Evolutionary conservation across 2,888 invertebrate genomes (phyloP), one percentile per base, ranked within the genome.

Genomic region (Chesias legatella): DNA sequence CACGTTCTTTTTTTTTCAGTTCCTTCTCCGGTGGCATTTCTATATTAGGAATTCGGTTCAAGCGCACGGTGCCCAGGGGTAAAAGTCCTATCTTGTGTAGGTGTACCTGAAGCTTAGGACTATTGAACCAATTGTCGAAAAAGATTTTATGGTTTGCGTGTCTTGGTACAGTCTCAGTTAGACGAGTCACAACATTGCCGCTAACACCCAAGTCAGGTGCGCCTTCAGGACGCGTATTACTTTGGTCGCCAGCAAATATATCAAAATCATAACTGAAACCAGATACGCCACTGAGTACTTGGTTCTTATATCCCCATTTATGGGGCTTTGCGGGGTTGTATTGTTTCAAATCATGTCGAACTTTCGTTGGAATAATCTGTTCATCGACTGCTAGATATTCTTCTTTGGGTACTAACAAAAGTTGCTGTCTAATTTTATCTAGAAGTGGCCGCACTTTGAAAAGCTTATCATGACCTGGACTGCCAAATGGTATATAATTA

Each of bases 321-420:
- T 58, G 56, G 5, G 58, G 53, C 35, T 55, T 62, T 30, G 61
- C 56, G 3, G 52, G 42, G 33, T 57, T 57, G 25, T 36, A 36
- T 26, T 33, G 30, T 7, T 33, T 3, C 3, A 43, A n/a, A 8
- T 27, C 31, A n/a, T 35, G 23, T n/a, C 26, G 10, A 7, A 37
- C 32, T 34, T 71, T 72, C 4, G 61, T 67, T 0, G 66, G 64
- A n/a, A 70, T 66, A 7, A 71, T 68, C 49, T 69, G 60, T 34
- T 67, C 66, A 47, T 69, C 63, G 6, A 67, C 47, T 1, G 54
- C 50, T 9, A 67, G 26, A 36, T 47, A 56, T 38, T 70, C 63
- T 55, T 68, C 67, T n/a, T n/a, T n/a, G n/a, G n/a, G n/a, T n/a
- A n/a, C n/a, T n/a, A n/a, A n/a, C n/a, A n/a, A n/a, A n/a, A n/a